Evolutionary conservation across 2,797 vertebrate species (phyloP), one percentile per base, ranked within the genome.

Genomic region (Hipposideros larvatus): DNA sequence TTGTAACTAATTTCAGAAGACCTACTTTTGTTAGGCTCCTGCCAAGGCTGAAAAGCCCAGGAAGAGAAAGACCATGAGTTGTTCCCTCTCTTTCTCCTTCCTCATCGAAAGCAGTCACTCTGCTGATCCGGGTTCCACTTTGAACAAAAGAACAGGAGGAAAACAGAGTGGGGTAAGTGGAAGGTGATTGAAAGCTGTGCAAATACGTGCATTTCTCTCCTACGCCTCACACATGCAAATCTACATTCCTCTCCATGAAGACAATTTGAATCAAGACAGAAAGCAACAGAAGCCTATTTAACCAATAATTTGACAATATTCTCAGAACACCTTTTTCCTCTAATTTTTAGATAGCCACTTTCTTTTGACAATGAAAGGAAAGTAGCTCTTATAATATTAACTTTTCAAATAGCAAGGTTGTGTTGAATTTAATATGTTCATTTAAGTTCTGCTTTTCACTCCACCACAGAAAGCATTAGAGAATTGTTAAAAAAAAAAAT

Each of bases 381-480:
- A 87, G 59, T 61, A 90, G 43, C 22, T 91, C 71, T 91, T 93
- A 68, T 11, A 61, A 80, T 78, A 90, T 53, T 79, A 91, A 92
- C 53, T 66, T 84, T 70, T 94, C 78, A 63, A 91, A 91, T 74
- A 66, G 31, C 53, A 87, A 91, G 18, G 15, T 82, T 91, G 37
- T 87, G 24, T 85, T 83, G 74, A 93, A 91, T 87, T 74, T 61
- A 93, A 87, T 53, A 22, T 66, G 63, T 78, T 93, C 75, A 26
- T 82, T 89, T 87, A 90, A 91, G 75, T 48, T 93, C 71, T 85
- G 16, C 78, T 66, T 96, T 82, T 71, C 31, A 48, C 43, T 84
- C 37, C 26, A 85, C 61, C 37, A 79, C 21, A 94, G 70, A 95
- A 2, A 66, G 13, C 2, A 0, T 43, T 75, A 79, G 53, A 94